Percentiles rank a stretch among this genome's conserved stretches.
Evolutionary conservation across 2,113 vertebrate genomes (phyloP).

Genomic region (Erpornis zantholeuca): DNA sequence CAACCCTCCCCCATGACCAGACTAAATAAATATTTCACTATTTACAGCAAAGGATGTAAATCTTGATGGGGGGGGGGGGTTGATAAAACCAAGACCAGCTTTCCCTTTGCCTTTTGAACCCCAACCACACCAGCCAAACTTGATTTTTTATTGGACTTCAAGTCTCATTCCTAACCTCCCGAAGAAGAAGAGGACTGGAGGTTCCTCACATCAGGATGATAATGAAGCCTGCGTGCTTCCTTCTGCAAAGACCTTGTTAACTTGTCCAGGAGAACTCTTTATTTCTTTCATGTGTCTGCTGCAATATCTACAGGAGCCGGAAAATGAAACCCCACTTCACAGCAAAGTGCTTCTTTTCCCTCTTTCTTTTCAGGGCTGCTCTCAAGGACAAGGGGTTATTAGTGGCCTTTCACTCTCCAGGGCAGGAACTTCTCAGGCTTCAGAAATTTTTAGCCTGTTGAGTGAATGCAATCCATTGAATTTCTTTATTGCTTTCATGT

Average conservation of each 20-base stretch:
- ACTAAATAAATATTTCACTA: not conserved
- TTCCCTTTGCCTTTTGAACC: not conserved
- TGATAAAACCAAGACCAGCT: not conserved
- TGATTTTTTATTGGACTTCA: not conserved
- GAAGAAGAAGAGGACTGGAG: not conserved
- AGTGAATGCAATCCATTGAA: not conserved
- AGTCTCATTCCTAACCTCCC: not conserved
- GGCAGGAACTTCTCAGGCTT: not conserved
- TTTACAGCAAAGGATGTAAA: not conserved
- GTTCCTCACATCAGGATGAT: not conserved
- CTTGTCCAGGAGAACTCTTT: not conserved
- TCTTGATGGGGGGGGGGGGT: not conserved
- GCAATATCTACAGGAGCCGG: not conserved
- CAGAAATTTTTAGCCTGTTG: conserved; percentile 5
- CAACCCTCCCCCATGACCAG: not conserved
- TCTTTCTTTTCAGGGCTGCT: conserved; percentile 10
- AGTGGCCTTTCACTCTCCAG: conserved; percentile 26
- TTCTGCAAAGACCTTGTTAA: not conserved
- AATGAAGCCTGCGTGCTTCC: not conserved
- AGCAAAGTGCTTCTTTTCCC: not conserved
- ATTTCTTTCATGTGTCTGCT: not conserved
- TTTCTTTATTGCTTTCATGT: conserved; percentile 19
- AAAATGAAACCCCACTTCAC: not conserved
- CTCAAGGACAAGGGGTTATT: conserved; percentile 35
- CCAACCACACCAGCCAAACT: not conserved